A percentile compares a stretch with the other conserved stretches of the same genome.
Evolutionary conservation across 2,888 invertebrate genomes (phyloP).

Genomic region (Oxystoma pomonae): DNA sequence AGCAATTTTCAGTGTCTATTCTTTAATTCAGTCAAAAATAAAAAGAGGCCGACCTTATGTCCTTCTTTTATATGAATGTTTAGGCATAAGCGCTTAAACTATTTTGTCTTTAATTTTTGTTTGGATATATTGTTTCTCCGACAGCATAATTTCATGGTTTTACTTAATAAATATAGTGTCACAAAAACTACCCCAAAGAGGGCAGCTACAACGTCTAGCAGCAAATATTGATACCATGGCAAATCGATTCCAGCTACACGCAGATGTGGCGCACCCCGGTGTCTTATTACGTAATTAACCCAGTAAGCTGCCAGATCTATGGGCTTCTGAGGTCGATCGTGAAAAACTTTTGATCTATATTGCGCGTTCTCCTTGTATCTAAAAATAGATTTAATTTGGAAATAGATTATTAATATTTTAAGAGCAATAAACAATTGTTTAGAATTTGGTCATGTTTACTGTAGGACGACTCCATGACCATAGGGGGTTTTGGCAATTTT

Average conservation of each 20-base stretch:
- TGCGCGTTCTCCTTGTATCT: slow-evolving; percentile 33
- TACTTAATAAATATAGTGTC: background rate
- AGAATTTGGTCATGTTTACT: background rate
- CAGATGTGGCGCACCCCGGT: slow-evolving; percentile 38
- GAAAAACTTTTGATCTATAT: slow-evolving; percentile 31
- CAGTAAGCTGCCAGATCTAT: slow-evolving; percentile 36
- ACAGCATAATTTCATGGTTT: background rate
- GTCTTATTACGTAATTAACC: slow-evolving; percentile 37
- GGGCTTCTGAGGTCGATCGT: slow-evolving; percentile 35
- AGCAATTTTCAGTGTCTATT: too few species aligned
- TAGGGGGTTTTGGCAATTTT: too few species aligned
- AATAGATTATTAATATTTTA: background rate
- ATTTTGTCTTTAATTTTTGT: background rate
- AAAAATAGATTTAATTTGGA: slow-evolving; percentile 13
- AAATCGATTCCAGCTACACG: slow-evolving; percentile 32
- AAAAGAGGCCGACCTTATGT: too few species aligned
- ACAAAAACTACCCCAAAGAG: background rate
- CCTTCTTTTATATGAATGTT: too few species aligned
- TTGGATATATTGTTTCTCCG: background rate
- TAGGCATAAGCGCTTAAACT: too few species aligned
- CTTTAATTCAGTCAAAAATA: too few species aligned
- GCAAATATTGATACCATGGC: slow-evolving; percentile 33
- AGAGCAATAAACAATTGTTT: background rate
- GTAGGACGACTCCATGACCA: too few species aligned
- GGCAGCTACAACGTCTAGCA: slow-evolving; percentile 32